phyloP scores from a whole-genome alignment of 2,113 vertebrate genomes.

The Ursus arctos region DNA sequence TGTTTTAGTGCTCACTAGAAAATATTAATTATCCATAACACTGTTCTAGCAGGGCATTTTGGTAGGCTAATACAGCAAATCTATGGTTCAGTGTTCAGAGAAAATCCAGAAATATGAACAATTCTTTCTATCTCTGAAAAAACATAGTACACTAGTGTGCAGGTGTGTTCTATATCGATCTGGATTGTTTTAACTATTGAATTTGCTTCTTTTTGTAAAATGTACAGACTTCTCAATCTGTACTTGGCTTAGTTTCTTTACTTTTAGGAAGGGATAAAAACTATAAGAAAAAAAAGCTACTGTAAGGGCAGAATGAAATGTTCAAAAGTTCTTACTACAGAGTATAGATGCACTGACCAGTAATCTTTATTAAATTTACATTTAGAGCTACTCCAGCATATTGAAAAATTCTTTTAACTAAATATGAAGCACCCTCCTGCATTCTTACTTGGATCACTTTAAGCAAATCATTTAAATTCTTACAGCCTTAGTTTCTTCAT shows the following conservation, averaged over 20 bases:
- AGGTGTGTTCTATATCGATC: background rate
- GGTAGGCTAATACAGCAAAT: background rate
- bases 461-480: background rate
- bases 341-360: background rate
- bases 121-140: background rate
- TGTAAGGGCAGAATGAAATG: background rate
- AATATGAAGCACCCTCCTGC: background rate
- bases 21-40: background rate
- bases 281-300: background rate
- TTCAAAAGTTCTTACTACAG: background rate
- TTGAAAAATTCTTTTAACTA: background rate
- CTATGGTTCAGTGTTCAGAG: background rate
- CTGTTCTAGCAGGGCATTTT: background rate
- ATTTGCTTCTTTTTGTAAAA: conserved; percentile 8
- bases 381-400: background rate
- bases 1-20: background rate
- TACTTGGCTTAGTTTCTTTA: background rate
- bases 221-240: background rate
- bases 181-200: background rate
- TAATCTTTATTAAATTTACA: background rate
- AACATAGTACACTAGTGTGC: background rate
- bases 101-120: background rate
- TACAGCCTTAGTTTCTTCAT: background rate
- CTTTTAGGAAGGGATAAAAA: background rate
- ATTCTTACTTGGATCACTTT: background rate